Base-by-base conservation (phyloP, 2,797 vertebrate genomes). In the Macrochelys suwanniensis region DNA sequence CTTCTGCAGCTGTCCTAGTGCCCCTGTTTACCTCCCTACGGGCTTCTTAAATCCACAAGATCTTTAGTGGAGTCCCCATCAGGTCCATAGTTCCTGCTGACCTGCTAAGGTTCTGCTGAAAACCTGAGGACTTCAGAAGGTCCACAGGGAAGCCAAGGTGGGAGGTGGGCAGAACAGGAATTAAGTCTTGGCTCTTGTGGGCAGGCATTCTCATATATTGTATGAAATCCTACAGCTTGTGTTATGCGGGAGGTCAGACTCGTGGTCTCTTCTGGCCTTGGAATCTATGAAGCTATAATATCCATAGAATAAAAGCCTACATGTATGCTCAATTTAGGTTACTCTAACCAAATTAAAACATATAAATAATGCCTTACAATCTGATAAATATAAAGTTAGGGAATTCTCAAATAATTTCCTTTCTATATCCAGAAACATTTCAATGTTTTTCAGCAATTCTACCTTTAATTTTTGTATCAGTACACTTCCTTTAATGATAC, bases 231-330 rank as follows among this genome's bases (percentile, higher is more conserved):
- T 26, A 37, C 0, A 45, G 71, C 57, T 71, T n/a, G 0, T n/a
- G 0, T 3, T 0, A 0, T 37, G 1, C 0, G 0, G 50, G 25
- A 84, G 51, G 71, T 11, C 37, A 45, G 37, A 26, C 21, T 45
- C 17, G 9, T 37, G n/a, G 65, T 68, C 65, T 80, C 11, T 76
- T 53, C 83, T 89, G 71, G 42, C 87, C 47, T 0, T 15, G 16
- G 78, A 77, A 82, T 57, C 80, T 15, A 2, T 12, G 7, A 84
- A 1, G 28, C 56, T 50, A 82, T 51, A 17, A 3, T 2, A 5
- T 2, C 57, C 87, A 5, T 1, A 21, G 45, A 3, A 37, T 53
- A 23, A 76, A 84, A 65, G 23, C 5, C n/a, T 47, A 6, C 0
- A 1, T 11, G 65, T 65, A 28, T 4, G 33, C 28, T 88, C 17